Evolutionary conservation across 1,140 invertebrate genomes (phyloP).

Genomic region (Temnothorax longispinosus): DNA sequence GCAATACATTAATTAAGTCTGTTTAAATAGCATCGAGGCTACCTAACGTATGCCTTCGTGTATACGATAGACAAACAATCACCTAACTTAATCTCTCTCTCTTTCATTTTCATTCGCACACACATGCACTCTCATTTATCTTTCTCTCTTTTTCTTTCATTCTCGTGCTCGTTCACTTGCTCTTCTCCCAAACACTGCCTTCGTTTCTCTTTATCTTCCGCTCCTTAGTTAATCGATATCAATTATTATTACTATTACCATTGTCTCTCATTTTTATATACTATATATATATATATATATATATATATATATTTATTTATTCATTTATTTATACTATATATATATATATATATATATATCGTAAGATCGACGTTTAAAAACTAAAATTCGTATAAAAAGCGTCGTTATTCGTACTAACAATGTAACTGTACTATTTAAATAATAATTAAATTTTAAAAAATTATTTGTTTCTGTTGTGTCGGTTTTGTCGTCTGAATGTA

Average conservation of each 20-base stretch:
- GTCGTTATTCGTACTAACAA: constrained; percentile 84
- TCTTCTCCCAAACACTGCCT: constrained; percentile 67
- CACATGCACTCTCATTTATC: constrained; percentile 61
- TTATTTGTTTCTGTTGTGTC: constrained; percentile 76
- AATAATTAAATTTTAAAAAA: constrained; percentile 83
- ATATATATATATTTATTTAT: constrained; percentile 66
- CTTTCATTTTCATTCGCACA: constrained; percentile 57
- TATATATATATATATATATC: constrained; percentile 72
- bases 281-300: constrained; percentile 75
- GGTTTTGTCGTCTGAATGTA: constrained; percentile 71
- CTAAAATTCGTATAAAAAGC: constrained; percentile 86
- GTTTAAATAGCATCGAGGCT: constrained; percentile 85
- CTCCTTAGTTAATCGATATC: constrained; percentile 76
- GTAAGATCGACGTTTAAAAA: constrained; percentile 84
- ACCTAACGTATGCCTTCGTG: constrained; percentile 82
- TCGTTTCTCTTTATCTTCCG: constrained; percentile 69
- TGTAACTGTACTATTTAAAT: constrained; percentile 83
- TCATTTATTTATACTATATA: constrained; percentile 46
- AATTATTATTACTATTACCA: constrained; percentile 77
- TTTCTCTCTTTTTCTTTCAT: constrained; percentile 43
- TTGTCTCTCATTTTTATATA: constrained; percentile 77
- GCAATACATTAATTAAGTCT: constrained; percentile 86
- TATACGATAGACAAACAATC: constrained; percentile 85
- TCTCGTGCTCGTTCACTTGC: constrained; percentile 54
- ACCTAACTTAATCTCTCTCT: constrained; percentile 75